phyloP scores from a whole-genome alignment of 2,888 invertebrate genomes.

The Spisula solida region DNA sequence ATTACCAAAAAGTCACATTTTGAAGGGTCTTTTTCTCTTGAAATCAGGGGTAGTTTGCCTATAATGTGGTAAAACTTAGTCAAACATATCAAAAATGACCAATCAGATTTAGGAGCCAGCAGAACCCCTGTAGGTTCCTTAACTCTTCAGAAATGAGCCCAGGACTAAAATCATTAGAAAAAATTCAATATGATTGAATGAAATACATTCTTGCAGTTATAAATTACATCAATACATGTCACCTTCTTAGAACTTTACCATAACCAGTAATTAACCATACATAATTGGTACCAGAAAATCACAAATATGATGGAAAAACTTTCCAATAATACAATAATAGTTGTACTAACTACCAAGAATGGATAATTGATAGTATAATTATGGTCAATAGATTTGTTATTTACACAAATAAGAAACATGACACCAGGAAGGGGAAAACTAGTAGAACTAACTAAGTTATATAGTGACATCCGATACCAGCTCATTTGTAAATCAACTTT shows the following conservation, averaged over 20 bases:
- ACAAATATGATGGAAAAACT: not conserved
- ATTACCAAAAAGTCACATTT: no score
- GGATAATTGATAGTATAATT: not conserved
- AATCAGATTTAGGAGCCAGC: no score
- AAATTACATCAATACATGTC: not conserved
- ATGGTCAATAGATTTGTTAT: conserved; percentile 1
- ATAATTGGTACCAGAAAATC: not conserved
- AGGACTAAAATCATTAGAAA: no score
- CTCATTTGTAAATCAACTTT: not conserved
- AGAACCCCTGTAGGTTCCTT: no score
- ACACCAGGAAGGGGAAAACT: not conserved
- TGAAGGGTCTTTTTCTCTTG: no score
- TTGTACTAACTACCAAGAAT: not conserved
- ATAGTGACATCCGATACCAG: not conserved
- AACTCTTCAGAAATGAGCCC: no score
- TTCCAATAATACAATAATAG: not conserved
- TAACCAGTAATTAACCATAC: not conserved
- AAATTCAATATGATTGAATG: no score
- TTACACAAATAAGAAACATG: not conserved
- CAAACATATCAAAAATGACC: no score
- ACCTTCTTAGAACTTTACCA: not conserved
- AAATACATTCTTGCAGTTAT: no score
- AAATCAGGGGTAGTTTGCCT: no score
- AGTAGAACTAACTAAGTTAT: not conserved
- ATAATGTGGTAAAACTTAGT: no score